phyloP scores from a whole-genome alignment of 2,888 invertebrate species.

The Torymus aiolomorphi region DNA sequence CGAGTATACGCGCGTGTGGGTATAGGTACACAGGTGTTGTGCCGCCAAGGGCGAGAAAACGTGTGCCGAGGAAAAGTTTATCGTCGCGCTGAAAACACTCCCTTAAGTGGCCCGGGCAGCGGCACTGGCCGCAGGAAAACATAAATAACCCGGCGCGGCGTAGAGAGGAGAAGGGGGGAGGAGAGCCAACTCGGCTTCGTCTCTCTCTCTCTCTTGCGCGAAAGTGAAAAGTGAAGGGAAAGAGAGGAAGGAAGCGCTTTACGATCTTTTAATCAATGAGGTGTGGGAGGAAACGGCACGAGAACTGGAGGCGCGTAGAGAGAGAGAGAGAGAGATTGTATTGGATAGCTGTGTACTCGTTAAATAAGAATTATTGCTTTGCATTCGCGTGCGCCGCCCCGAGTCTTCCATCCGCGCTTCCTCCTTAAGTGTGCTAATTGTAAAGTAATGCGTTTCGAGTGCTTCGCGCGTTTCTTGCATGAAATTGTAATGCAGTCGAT shows the following conservation, averaged over 20 bases:
- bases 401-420: no score
- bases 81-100: conserved; percentile 36
- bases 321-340: no score
- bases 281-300: no score
- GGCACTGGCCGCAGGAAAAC: conserved; percentile 25
- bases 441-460: no score
- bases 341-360: background rate
- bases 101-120: conserved; percentile 36
- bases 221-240: conserved; percentile 2
- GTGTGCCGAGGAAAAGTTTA: conserved; percentile 29
- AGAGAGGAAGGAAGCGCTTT: background rate
- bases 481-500: no score
- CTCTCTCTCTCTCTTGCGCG: background rate
- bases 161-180: background rate
- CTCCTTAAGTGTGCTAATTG: no score
- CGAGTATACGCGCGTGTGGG: background rate
- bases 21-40: background rate
- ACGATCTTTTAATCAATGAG: conserved; percentile 14
- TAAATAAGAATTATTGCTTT: background rate
- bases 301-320: no score
- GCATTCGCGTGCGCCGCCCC: no score
- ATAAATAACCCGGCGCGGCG: conserved; percentile 22
- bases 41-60: background rate
- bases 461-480: no score
- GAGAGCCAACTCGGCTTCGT: background rate